Percentiles rank a stretch among this genome's conserved stretches.
Conservation (phyloP, 2,113 vertebrate genomes). For the Melanotaenia duboulayi region DNA sequence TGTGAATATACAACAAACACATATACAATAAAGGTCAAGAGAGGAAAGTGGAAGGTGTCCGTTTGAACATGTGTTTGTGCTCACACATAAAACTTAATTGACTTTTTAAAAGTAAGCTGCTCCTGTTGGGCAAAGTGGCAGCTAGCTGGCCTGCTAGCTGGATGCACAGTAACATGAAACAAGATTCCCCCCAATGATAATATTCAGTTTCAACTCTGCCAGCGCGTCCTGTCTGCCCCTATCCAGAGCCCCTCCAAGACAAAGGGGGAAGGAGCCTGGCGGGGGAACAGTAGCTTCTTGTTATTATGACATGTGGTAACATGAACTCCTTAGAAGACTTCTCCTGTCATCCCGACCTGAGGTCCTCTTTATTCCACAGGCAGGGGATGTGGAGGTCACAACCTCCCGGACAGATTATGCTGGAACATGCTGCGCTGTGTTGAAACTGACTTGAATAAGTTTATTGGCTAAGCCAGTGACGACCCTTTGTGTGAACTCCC, state of each 20-base stretch:
- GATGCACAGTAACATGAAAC: slow-evolving; percentile 91
- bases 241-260: slow-evolving; percentile 88
- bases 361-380: slow-evolving; percentile 89
- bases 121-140: slow-evolving; percentile 60
- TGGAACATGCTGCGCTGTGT: slow-evolving; percentile 64
- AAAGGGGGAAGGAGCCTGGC: slow-evolving; percentile 91
- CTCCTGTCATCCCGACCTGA: slow-evolving; percentile 83
- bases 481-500: slow-evolving; percentile 59
- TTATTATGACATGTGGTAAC: slow-evolving; percentile 90
- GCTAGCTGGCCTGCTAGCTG: slow-evolving; percentile 54
- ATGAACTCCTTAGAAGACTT: slow-evolving; percentile 99
- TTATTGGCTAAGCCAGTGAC: slow-evolving; percentile 61
- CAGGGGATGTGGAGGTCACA: slow-evolving; percentile 85
- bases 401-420: slow-evolving; percentile 86
- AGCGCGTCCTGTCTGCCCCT: slow-evolving; percentile 88
- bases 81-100: neutral
- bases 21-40: slow-evolving; percentile 20
- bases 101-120: slow-evolving; percentile 75
- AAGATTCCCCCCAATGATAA: slow-evolving; percentile 87
- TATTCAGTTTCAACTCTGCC: slow-evolving; percentile 96
- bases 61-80: slow-evolving; percentile 17
- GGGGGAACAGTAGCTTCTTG: slow-evolving; percentile 94
- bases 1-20: slow-evolving; percentile 30
- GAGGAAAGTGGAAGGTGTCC: neutral
- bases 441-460: slow-evolving; percentile 73